Conservation (phyloP, 2,888 invertebrate genomes). For the Hirtodrosophila duncani region DNA sequence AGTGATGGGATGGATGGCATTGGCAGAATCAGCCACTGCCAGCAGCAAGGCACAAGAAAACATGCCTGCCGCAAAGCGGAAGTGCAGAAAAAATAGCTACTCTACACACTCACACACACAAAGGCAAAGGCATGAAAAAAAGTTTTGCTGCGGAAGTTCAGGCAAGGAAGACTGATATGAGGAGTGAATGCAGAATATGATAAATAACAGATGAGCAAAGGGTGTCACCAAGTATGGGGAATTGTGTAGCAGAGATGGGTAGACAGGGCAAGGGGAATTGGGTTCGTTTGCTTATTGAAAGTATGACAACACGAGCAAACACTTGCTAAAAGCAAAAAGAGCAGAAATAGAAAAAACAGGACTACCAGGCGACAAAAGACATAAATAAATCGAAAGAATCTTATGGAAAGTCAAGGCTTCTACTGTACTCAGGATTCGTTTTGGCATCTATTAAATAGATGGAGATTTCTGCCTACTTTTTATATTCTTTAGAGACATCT, state of each 20-base stretch:
- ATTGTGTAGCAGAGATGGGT: conserved; percentile 4
- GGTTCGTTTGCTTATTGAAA: conserved; percentile 54
- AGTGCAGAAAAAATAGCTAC: conserved; percentile 30
- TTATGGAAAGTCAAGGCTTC: too few species aligned
- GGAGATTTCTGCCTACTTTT: too few species aligned
- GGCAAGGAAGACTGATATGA: conserved; percentile 14
- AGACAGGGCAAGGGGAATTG: conserved; percentile 15
- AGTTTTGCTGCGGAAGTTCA: conserved; percentile 31
- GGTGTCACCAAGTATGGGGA: conserved; percentile 43
- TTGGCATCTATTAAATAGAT: too few species aligned
- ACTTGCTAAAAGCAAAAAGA: conserved; percentile 28
- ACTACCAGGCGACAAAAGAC: conserved; percentile 31
- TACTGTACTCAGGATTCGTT: too few species aligned
- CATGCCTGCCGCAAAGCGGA: conserved; percentile 46
- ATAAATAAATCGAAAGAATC: neutral
- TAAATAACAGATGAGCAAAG: conserved; percentile 68
- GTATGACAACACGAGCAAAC: conserved; percentile 43
- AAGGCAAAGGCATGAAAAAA: conserved; percentile 25
- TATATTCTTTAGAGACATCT: too few species aligned
- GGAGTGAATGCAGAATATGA: conserved; percentile 34
- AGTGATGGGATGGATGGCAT: conserved; percentile 2
- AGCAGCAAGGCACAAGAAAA: too few species aligned
- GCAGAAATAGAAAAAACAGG: conserved; percentile 5
- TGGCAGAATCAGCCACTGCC: conserved; percentile 20
- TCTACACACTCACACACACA: conserved; percentile 16